phyloP scores from a whole-genome alignment of 1,140 invertebrate species.

The Aphelinus atriplicis region DNA sequence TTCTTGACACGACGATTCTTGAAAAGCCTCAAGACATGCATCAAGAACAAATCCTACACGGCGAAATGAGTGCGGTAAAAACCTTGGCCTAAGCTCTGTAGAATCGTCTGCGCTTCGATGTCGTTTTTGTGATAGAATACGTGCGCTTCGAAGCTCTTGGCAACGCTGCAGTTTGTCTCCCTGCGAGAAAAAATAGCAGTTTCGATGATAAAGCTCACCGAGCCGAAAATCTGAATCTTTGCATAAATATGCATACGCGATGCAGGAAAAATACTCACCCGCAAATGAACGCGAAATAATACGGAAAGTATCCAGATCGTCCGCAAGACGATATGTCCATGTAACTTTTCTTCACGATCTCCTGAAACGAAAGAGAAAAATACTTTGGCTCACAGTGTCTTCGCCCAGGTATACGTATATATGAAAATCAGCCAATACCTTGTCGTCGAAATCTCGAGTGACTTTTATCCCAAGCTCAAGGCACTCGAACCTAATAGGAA shows the following conservation, averaged over 20 bases:
- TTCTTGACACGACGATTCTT: no score
- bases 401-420: not conserved
- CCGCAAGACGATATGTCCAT: constrained; percentile 76
- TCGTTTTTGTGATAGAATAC: constrained; percentile 66
- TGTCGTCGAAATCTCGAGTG: constrained; percentile 52
- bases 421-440: constrained; percentile 46
- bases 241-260: no score
- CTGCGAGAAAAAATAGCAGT: constrained; percentile 49
- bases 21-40: no score
- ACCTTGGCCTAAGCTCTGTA: constrained; percentile 62
- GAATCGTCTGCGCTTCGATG: constrained; percentile 64
- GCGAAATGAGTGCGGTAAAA: constrained; percentile 63
- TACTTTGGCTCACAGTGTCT: not conserved
- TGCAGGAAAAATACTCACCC: constrained; percentile 59
- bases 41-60: constrained; percentile 45
- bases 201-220: no score
- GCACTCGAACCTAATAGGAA: constrained; percentile 65
- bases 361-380: constrained; percentile 47
- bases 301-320: constrained; percentile 64
- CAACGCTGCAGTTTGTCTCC: constrained; percentile 69
- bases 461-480: constrained; percentile 68
- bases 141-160: constrained; percentile 68
- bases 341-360: constrained; percentile 69
- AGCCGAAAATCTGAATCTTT: no score
- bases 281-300: constrained; percentile 73